phyloP scores from a whole-genome alignment of 2,888 invertebrate genomes.

The Watsonalla binaria region DNA sequence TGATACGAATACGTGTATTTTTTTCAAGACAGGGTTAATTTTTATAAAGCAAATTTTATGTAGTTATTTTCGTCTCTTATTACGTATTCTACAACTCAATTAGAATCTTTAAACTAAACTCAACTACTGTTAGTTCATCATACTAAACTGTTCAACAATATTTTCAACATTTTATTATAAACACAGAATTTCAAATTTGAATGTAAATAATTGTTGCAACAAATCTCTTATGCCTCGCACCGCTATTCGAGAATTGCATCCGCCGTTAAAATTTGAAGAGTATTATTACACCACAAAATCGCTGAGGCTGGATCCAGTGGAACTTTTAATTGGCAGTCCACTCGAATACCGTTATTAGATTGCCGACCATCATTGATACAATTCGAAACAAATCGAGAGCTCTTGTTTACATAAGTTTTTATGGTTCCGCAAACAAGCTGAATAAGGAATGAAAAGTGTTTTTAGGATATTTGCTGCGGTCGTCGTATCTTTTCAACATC shows the following conservation, averaged over 20 bases:
- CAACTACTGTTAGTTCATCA: too few relatives aligned
- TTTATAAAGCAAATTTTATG: too few relatives aligned
- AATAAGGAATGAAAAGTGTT: constrained; percentile 2
- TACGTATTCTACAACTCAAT: too few relatives aligned
- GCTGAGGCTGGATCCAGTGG: constrained; percentile 41
- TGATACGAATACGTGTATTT: constrained; percentile 13
- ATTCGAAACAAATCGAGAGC: constrained; percentile 36
- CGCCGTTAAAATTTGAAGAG: constrained; percentile 58
- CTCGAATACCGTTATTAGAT: constrained; percentile 53
- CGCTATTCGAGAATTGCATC: constrained; percentile 37
- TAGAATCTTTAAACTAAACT: too few relatives aligned
- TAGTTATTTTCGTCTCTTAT: too few relatives aligned
- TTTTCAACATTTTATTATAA: constrained; percentile 1
- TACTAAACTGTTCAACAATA: too few relatives aligned
- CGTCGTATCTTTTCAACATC: neutral
- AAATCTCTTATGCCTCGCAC: constrained; percentile 12
- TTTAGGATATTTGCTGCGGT: constrained; percentile 5
- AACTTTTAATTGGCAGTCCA: constrained; percentile 73
- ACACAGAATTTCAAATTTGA: neutral
- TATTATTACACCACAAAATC: constrained; percentile 48
- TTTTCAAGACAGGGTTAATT: neutral
- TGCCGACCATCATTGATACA: constrained; percentile 45
- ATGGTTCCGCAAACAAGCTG: constrained; percentile 3
- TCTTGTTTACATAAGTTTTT: constrained; percentile 9
- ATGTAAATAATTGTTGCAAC: neutral